Conservation (phyloP, 2,797 vertebrate species). For the Helarctos malayanus region DNA sequence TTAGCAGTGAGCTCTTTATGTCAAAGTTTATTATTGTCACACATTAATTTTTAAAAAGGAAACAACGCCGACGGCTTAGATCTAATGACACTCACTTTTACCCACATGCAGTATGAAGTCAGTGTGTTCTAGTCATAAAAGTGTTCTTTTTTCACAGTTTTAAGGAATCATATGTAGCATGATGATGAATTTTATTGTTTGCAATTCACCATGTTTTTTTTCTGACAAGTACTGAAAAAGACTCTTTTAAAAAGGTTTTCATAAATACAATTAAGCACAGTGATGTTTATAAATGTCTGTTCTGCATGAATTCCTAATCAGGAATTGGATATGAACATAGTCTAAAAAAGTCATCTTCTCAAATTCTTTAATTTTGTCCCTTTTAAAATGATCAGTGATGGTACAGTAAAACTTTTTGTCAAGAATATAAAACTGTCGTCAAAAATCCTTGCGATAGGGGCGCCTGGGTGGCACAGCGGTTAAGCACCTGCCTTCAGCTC, state of each 20-base stretch:
- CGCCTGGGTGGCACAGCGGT: background rate
- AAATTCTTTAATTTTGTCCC: background rate
- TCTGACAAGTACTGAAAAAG: background rate
- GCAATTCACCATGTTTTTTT: background rate
- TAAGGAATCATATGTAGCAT: background rate
- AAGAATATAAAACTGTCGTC: conserved; percentile 33
- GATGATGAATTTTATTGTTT: background rate
- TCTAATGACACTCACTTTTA: background rate
- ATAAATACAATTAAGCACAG: conserved; percentile 29
- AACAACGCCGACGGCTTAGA: background rate
- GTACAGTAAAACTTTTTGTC: conserved; percentile 56
- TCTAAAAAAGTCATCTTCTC: background rate
- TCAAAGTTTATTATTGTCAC: background rate
- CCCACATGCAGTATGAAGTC: background rate
- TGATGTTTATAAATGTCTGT: conserved; percentile 7
- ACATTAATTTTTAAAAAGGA: background rate
- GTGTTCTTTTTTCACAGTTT: background rate
- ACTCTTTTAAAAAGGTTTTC: background rate
- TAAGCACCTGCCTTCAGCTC: background rate
- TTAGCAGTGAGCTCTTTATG: background rate
- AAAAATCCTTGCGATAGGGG: background rate
- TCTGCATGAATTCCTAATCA: background rate
- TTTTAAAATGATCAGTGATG: conserved; percentile 48
- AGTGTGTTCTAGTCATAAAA: background rate
- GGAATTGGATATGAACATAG: background rate